phyloP scores from a whole-genome alignment of 2,888 invertebrate species.

The Agriopis aurantiaria region DNA sequence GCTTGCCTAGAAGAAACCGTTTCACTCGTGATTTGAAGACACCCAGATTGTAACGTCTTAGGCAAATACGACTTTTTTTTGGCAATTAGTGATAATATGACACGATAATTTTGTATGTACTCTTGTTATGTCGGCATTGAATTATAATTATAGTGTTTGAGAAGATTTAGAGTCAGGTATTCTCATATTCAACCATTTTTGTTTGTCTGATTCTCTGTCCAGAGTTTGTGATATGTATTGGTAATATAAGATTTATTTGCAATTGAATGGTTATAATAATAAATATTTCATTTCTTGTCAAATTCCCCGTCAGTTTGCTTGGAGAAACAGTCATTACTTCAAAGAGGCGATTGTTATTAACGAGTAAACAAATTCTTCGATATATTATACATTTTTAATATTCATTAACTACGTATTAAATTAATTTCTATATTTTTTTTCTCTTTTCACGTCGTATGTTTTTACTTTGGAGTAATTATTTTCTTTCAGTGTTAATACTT shows the following conservation, averaged over 20 bases:
- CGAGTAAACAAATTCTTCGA: constrained; percentile 89
- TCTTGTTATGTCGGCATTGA: neutral
- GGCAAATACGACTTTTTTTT: neutral
- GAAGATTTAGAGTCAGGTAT: neutral
- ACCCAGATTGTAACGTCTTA: too few species aligned
- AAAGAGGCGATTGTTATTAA: constrained; percentile 97
- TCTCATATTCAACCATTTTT: neutral
- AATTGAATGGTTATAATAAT: constrained; percentile 64
- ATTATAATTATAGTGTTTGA: neutral
- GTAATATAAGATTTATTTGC: constrained; percentile 42
- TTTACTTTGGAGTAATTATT: constrained; percentile 54
- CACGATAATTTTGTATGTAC: neutral
- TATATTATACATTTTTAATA: constrained; percentile 80
- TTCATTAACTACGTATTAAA: constrained; percentile 77
- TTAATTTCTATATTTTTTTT: constrained; percentile 69
- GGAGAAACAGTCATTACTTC: constrained; percentile 99
- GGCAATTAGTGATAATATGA: neutral
- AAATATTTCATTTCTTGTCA: constrained; percentile 73
- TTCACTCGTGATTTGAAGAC: too few species aligned
- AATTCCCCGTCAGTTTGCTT: constrained; percentile 91
- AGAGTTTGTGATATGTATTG: neutral
- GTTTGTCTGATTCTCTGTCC: neutral
- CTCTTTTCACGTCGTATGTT: constrained; percentile 63
- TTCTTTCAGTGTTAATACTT: constrained; percentile 48
- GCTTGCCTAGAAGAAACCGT: too few species aligned